These are phyloP conservation scores for Ferrisia virgata DNA, from an alignment of 2,888 invertebrate genomes.

Conservation along the genomic window DNA sequence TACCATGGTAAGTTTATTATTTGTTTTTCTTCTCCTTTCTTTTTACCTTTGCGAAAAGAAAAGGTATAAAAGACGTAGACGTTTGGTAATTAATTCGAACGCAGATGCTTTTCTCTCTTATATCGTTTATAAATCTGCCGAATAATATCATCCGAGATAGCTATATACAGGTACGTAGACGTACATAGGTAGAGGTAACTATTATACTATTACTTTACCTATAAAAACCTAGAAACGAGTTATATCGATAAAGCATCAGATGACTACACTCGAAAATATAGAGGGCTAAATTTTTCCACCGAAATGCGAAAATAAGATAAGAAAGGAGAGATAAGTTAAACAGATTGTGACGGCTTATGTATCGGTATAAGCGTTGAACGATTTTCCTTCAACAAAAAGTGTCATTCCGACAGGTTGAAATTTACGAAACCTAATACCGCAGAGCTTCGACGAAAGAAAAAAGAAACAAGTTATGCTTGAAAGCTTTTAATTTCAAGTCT, in stretches of 20 bases:
- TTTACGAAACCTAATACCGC: neutral
- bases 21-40: neutral
- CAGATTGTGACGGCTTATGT: constrained; percentile 21
- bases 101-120: neutral
- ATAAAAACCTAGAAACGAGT: neutral
- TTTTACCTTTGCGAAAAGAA: neutral
- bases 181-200: too few species aligned
- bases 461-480: neutral
- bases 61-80: neutral
- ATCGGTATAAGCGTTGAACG: constrained; percentile 4
- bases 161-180: neutral
- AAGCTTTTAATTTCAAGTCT: neutral
- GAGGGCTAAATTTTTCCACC: neutral
- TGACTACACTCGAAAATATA: constrained; percentile 3
- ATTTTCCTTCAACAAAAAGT: neutral
- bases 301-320: neutral
- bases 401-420: constrained; percentile 18
- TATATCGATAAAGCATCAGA: neutral
- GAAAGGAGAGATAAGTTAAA: constrained; percentile 8
- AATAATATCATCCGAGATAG: neutral
- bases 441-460: neutral
- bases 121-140: neutral
- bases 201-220: neutral
- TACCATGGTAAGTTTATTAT: constrained; percentile 41
- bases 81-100: neutral